Conservation (phyloP, 2,888 invertebrate genomes). For the Andrena minutula region DNA sequence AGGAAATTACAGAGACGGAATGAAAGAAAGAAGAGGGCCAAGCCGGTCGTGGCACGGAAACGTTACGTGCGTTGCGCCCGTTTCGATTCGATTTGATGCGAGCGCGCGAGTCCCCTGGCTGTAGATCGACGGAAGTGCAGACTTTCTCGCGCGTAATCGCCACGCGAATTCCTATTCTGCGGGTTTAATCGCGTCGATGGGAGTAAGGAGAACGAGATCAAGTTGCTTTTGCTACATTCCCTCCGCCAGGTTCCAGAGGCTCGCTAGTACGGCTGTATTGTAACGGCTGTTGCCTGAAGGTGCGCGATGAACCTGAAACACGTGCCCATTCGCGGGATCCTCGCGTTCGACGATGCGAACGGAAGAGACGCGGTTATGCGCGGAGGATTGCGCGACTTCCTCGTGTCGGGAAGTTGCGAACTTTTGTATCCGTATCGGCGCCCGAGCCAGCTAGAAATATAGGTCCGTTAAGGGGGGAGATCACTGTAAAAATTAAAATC, state of each 20-base stretch:
- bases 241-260: not conserved
- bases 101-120: not conserved
- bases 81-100: not conserved
- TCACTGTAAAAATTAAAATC: too few species aligned
- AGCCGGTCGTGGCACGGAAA: slow-evolving; percentile 40
- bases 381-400: not conserved
- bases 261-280: too few species aligned
- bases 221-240: not conserved
- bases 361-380: not conserved
- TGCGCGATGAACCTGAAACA: not conserved
- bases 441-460: not conserved
- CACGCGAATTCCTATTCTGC: not conserved
- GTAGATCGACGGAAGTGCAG: slow-evolving; percentile 3
- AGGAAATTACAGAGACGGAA: slow-evolving; percentile 1
- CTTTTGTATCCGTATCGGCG: not conserved
- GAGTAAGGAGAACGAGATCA: not conserved
- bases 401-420: not conserved
- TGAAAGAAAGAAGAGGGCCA: not conserved
- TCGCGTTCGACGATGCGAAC: not conserved
- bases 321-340: not conserved
- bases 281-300: not conserved
- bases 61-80: slow-evolving; percentile 19
- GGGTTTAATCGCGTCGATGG: not conserved
- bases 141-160: not conserved
- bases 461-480: too few species aligned